Evolutionary conservation across 2,797 vertebrate genomes (phyloP).

Genomic region (Anomalospiza imberbis): DNA sequence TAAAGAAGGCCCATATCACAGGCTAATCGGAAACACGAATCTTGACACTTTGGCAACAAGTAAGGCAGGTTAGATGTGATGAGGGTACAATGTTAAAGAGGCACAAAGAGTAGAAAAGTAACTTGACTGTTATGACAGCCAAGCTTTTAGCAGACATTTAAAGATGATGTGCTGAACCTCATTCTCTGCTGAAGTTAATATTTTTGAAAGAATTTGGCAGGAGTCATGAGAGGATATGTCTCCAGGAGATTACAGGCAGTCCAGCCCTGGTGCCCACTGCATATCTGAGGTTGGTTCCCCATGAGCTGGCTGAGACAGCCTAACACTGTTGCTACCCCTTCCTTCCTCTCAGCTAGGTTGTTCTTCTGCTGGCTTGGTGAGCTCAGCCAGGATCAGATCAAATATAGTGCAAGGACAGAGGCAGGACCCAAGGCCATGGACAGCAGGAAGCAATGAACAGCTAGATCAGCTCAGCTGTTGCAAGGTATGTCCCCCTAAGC

Average conservation of each 20-base stretch:
- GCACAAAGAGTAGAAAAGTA: neutral
- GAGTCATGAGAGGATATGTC: neutral
- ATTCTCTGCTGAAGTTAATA: neutral
- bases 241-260: neutral
- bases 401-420: neutral
- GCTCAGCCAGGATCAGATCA: neutral
- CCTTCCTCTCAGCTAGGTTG: neutral
- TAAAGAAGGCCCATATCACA: neutral
- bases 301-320: neutral
- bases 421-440: neutral
- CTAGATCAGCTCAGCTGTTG: neutral
- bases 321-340: neutral
- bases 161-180: neutral
- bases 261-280: neutral
- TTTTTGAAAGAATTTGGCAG: neutral
- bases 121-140: neutral
- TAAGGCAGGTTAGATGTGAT: neutral
- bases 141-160: neutral
- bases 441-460: neutral
- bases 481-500: neutral
- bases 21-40: neutral
- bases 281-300: neutral
- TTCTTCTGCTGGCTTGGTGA: neutral
- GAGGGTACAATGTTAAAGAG: neutral
- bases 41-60: neutral